Evolutionary conservation across 2,797 vertebrate species (phyloP), one percentile per base, ranked within the genome.

Genomic region (Myotis pilosus): DNA sequence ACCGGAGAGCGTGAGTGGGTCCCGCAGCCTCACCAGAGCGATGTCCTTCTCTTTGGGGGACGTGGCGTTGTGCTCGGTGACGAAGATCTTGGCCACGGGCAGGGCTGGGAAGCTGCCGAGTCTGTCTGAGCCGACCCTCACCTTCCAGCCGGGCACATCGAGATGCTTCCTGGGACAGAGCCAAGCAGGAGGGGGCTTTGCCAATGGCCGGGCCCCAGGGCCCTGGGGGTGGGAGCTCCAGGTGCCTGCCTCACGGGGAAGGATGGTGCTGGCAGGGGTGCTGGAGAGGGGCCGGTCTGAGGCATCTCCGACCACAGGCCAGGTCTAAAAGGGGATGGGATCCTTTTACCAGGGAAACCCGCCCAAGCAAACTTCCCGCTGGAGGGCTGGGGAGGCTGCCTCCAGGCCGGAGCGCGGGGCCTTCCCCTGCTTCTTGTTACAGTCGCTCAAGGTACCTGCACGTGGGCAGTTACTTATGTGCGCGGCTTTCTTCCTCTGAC

Each of bases 21-120:
- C 96, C 80, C 89, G 97, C 86, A 99, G 98, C 97, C 98, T 99
- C 78, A 99, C 98, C 92, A 99, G 98, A 28, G 99, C 99, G 0
- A 99, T 98, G 96, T 99, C 99, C 0, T 99, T 98, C 88, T 99
- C 98, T 74, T 98, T 99, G 85, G 33, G 75, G 2, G 64, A 28
- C 0, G 91, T 0, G 0, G 94, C 0, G 0, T 98, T 98, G 22
- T 96, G 6, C 55, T 97, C 97, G 0, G 98, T 96, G 85, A 99
- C 0, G 84, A 99, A 98, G 97, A 99, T 98, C 96, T 98, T 98
- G 96, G 99, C 98, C 97, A 99, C 99, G 0, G 95, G 91, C 1
- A 98, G 96, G 28, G 98, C 98, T 74, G 98, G 97, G 0, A 96
- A 3, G 12, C 95, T 88, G 0, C 89, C 86, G 94, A 99, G 86